Evolutionary conservation across 2,113 vertebrate species (phyloP).

Genomic region (Neogale vison): DNA sequence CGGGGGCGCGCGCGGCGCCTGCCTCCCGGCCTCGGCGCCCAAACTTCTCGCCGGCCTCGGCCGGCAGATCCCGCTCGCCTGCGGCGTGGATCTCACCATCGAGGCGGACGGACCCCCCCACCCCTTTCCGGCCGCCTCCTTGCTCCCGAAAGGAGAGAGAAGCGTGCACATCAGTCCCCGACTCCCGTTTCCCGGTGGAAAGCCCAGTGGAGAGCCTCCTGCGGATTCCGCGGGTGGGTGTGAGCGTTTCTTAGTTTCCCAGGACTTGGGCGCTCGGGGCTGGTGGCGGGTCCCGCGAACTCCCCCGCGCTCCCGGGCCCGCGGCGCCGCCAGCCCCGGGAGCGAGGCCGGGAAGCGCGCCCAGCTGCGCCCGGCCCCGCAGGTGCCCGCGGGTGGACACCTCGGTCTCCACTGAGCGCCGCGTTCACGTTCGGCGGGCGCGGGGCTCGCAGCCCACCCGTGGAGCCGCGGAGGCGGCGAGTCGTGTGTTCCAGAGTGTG

Average conservation of each 20-base stretch:
- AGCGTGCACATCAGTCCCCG: no score
- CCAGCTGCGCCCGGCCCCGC: background rate
- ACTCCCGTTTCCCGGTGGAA: background rate
- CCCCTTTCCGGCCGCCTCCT: background rate
- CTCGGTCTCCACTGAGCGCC: accelerated
- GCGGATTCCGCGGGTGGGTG: background rate
- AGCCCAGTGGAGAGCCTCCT: no score
- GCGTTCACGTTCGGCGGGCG: background rate
- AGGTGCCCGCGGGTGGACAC: constrained; percentile 2
- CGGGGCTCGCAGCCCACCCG: background rate
- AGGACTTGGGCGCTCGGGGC: background rate
- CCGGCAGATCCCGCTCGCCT: background rate
- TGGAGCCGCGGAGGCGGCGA: background rate
- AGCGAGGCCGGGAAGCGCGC: background rate
- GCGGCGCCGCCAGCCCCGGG: background rate
- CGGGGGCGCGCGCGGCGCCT: background rate
- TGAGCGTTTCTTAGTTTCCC: accelerated
- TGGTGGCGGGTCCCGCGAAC: background rate
- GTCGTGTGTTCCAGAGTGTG: background rate
- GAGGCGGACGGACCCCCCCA: background rate
- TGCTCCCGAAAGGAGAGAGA: background rate
- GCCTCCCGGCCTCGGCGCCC: background rate
- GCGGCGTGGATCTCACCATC: accelerated
- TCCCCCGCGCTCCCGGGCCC: background rate
- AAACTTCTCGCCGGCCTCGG: background rate